Percentiles rank a stretch among this genome's conserved stretches.
These are phyloP conservation scores for Idaea biselata DNA, from an alignment of 2,888 invertebrate species.

Conservation along the genomic window DNA sequence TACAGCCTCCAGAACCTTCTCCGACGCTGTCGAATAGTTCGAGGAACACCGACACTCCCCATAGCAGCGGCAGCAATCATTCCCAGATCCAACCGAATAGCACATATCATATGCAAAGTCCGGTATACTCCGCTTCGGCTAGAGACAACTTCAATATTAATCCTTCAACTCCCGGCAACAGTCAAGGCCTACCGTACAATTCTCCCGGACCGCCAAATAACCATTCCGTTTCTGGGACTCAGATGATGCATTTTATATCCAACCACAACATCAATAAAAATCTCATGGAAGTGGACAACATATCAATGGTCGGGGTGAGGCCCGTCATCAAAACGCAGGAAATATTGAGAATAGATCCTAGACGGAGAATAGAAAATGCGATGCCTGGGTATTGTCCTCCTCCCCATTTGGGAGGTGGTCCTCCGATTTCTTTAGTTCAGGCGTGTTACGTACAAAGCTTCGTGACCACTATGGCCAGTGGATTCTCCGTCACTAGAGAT, in stretches of 20 bases:
- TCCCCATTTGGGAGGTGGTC: slow-evolving; percentile 71
- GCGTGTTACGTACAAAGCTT: slow-evolving; percentile 70
- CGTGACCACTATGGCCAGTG: slow-evolving; percentile 82
- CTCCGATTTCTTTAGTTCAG: slow-evolving; percentile 66
- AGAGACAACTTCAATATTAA: slow-evolving; percentile 63
- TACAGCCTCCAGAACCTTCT: slow-evolving; percentile 80
- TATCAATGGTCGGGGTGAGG: slow-evolving; percentile 75
- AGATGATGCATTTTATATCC: slow-evolving; percentile 77
- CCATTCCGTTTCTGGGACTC: slow-evolving; percentile 61
- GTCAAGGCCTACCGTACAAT: slow-evolving; percentile 57
- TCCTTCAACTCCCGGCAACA: slow-evolving; percentile 60
- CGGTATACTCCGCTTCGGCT: slow-evolving; percentile 73
- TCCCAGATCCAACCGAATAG: slow-evolving; percentile 60
- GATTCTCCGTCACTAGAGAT: slow-evolving; percentile 88
- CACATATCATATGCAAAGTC: slow-evolving; percentile 70
- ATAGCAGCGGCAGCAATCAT: slow-evolving; percentile 58
- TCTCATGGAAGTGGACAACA: slow-evolving; percentile 76
- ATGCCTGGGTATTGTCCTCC: slow-evolving; percentile 77
- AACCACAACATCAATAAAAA: slow-evolving; percentile 76
- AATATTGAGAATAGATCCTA: slow-evolving; percentile 49
- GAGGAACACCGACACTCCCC: slow-evolving; percentile 71
- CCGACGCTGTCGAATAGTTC: slow-evolving; percentile 81
- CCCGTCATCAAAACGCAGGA: slow-evolving; percentile 58
- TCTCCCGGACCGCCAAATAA: slow-evolving; percentile 63
- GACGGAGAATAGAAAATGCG: slow-evolving; percentile 57